Conservation (phyloP, 1,140 invertebrate species). For the Psix sp. region DNA sequence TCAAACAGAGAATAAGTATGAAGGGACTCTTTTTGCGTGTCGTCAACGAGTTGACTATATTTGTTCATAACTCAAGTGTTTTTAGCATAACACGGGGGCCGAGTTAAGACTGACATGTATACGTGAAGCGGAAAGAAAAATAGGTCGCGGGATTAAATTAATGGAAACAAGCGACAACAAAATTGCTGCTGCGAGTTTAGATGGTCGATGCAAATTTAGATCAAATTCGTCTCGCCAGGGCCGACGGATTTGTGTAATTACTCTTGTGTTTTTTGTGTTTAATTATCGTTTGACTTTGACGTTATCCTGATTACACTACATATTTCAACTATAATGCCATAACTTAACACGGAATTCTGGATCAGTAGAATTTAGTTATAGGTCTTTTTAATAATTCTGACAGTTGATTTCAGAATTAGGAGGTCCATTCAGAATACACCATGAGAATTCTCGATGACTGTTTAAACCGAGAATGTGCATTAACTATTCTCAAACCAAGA, state of each 20-base stretch:
- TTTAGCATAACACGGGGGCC: conserved; percentile 13
- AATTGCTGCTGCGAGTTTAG: conserved; percentile 1
- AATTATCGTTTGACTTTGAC: too few relatives aligned
- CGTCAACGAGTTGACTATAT: conserved; percentile 20
- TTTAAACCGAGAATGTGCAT: conserved; percentile 18
- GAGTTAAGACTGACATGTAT: conserved; percentile 1
- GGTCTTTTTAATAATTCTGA: conserved; percentile 10
- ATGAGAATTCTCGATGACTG: conserved; percentile 25
- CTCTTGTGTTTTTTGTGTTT: too few relatives aligned
- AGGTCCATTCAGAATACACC: conserved; percentile 18
- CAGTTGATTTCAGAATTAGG: conserved; percentile 10
- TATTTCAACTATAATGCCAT: too few relatives aligned
- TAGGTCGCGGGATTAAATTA: conserved; percentile 14
- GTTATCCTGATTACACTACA: too few relatives aligned
- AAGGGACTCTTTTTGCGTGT: conserved; percentile 19
- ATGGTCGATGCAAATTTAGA: conserved; percentile 2
- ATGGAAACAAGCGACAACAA: conserved; percentile 6
- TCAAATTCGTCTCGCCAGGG: too few relatives aligned
- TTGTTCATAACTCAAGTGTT: conserved; percentile 28
- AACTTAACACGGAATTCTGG: too few relatives aligned
- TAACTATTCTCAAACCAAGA: conserved; percentile 31
- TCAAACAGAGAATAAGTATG: conserved; percentile 29
- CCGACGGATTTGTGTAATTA: too few relatives aligned
- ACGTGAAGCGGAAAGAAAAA: conserved; percentile 15
- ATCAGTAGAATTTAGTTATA: neutral